phyloP scores from a whole-genome alignment of 2,797 vertebrate genomes.

The Propithecus perrieri region DNA sequence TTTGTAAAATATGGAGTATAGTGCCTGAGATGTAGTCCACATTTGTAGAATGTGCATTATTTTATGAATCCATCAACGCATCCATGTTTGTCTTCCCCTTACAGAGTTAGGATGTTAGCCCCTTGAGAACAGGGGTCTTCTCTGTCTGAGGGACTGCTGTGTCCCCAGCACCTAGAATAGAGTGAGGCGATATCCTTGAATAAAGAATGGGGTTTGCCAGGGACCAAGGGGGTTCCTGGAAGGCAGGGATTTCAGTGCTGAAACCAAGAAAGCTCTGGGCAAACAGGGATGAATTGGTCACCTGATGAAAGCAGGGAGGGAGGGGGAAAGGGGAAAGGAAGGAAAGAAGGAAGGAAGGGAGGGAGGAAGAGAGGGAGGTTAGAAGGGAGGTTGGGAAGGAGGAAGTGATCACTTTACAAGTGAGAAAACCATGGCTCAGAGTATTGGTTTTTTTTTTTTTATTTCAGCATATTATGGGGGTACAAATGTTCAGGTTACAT shows the following conservation, averaged over 20 bases:
- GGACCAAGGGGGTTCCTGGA: background rate
- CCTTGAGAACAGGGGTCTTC: background rate
- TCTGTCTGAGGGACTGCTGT: background rate
- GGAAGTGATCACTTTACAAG: background rate
- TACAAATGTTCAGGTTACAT: too few species aligned
- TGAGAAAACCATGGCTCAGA: background rate
- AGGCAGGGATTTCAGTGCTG: background rate
- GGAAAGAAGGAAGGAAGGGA: fast-evolving
- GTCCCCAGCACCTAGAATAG: background rate
- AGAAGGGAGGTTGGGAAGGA: fast-evolving
- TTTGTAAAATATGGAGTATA: background rate
- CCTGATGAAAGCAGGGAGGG: background rate
- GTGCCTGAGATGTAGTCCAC: background rate
- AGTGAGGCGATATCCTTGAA: fast-evolving
- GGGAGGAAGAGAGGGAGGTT: fast-evolving
- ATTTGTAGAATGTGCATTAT: background rate
- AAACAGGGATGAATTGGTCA: background rate
- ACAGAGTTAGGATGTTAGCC: background rate
- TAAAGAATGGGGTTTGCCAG: background rate
- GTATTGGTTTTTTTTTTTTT: background rate
- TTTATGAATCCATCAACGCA: background rate
- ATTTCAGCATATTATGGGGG: too few species aligned
- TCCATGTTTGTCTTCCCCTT: background rate
- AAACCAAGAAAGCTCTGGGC: background rate
- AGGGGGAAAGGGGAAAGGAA: background rate